Evolutionary conservation across 2,888 invertebrate genomes (phyloP).

Genomic region (Ochlodes sylvanus): DNA sequence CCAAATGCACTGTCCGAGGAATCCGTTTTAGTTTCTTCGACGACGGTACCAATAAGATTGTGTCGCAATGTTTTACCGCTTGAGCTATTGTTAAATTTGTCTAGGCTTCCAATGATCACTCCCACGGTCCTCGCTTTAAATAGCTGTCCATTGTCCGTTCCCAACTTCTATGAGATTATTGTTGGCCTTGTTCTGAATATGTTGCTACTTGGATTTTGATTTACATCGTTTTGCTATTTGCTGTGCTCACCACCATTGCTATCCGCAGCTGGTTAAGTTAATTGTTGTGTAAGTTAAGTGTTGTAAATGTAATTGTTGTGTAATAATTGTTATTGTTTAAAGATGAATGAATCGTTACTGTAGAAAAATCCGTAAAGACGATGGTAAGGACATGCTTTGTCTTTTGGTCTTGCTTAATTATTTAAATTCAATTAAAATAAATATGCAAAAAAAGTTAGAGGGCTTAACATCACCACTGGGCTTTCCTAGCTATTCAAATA

Average conservation of each 20-base stretch:
- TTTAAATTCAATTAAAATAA: too few species aligned
- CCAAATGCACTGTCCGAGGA: slow-evolving; percentile 34
- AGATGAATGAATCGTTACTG: too few species aligned
- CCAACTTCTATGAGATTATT: slow-evolving; percentile 71
- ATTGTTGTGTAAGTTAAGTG: background rate
- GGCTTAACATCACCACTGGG: too few species aligned
- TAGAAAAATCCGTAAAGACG: too few species aligned
- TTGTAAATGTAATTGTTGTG: background rate
- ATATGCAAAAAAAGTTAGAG: too few species aligned
- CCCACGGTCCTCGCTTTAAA: slow-evolving; percentile 69
- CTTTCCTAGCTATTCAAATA: too few species aligned
- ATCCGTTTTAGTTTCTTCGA: slow-evolving; percentile 35
- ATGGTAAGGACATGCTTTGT: too few species aligned
- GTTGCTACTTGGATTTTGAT: slow-evolving; percentile 46
- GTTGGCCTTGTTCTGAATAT: slow-evolving; percentile 79
- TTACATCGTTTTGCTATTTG: slow-evolving; percentile 46
- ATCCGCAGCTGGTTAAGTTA: slow-evolving; percentile 10
- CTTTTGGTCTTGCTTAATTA: too few species aligned
- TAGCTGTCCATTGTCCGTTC: slow-evolving; percentile 70
- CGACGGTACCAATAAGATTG: slow-evolving; percentile 43
- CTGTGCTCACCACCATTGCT: slow-evolving; percentile 16
- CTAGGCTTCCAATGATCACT: slow-evolving; percentile 68
- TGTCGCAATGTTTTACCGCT: slow-evolving; percentile 36
- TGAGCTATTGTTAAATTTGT: slow-evolving; percentile 43
- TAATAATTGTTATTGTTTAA: background rate